Conservation (phyloP, 2,797 vertebrate species). For the Calcarius lapponicus region DNA sequence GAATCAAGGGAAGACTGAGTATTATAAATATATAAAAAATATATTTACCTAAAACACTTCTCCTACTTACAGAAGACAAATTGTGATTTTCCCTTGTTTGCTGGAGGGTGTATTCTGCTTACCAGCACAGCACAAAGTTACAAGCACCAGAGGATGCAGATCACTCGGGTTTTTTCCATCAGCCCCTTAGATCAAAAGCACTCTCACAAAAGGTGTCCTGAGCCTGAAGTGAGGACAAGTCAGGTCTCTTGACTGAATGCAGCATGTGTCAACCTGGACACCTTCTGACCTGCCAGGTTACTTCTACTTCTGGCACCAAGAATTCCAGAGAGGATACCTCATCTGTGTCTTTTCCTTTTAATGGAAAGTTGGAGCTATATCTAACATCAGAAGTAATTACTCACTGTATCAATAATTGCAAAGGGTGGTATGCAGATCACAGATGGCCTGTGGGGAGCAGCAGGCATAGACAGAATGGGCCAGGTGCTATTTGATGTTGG, state of each 20-base stretch:
- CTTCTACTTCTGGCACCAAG: slow-evolving; percentile 21
- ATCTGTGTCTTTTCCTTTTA: slow-evolving; percentile 6
- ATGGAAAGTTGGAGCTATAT: slow-evolving; percentile 10
- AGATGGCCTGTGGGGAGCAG: slow-evolving; percentile 40
- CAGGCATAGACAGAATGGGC: slow-evolving; percentile 19
- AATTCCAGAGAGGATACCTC: slow-evolving; percentile 34
- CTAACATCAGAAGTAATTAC: slow-evolving; percentile 39
- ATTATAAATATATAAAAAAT: background rate
- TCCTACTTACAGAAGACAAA: background rate
- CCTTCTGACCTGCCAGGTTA: slow-evolving; percentile 32
- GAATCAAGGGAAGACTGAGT: background rate
- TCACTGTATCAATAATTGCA: slow-evolving; percentile 19
- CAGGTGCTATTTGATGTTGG: slow-evolving; percentile 40
- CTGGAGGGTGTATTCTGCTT: background rate
- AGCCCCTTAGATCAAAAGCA: background rate
- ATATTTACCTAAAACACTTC: background rate
- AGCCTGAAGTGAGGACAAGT: slow-evolving; percentile 20
- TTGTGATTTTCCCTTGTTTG: background rate
- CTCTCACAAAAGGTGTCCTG: background rate
- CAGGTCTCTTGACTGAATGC: background rate
- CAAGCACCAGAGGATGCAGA: accelerated
- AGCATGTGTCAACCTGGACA: slow-evolving; percentile 15
- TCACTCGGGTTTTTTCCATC: background rate
- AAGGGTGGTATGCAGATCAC: slow-evolving; percentile 11
- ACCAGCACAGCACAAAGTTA: background rate